Evolutionary conservation across 2,113 vertebrate genomes (phyloP).

Genomic region (Lipotes vexillifer): DNA sequence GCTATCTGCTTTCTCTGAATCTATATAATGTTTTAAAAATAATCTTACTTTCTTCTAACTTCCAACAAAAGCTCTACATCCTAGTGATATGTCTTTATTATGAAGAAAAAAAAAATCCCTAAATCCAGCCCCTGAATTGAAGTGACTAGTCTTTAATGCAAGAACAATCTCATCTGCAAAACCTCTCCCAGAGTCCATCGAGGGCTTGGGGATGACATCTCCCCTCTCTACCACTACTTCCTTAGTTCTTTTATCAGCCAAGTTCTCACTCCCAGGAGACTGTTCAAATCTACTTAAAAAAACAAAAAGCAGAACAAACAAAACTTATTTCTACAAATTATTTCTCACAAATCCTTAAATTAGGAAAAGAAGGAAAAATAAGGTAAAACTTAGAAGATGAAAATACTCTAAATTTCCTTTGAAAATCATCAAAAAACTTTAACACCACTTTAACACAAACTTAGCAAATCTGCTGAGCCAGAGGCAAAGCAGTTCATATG

Average conservation of each 20-base stretch:
- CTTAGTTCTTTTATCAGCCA: neutral
- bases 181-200: neutral
- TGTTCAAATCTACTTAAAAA: neutral
- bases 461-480: neutral
- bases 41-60: neutral
- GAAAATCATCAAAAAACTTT: neutral
- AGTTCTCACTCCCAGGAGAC: neutral
- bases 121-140: neutral
- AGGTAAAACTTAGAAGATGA: neutral
- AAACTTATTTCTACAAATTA: neutral
- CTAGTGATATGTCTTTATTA: neutral
- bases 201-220: no score
- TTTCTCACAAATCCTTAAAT: neutral
- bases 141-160: neutral
- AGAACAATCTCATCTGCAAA: neutral
- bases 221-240: neutral
- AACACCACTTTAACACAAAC: neutral
- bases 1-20: neutral
- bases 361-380: neutral
- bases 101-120: neutral
- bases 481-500: neutral
- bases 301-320: neutral
- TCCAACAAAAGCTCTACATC: neutral
- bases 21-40: neutral
- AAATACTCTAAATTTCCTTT: neutral